Base-by-base conservation (phyloP, 2,113 vertebrate species). In the Dolichallabes microphthalmus region DNA sequence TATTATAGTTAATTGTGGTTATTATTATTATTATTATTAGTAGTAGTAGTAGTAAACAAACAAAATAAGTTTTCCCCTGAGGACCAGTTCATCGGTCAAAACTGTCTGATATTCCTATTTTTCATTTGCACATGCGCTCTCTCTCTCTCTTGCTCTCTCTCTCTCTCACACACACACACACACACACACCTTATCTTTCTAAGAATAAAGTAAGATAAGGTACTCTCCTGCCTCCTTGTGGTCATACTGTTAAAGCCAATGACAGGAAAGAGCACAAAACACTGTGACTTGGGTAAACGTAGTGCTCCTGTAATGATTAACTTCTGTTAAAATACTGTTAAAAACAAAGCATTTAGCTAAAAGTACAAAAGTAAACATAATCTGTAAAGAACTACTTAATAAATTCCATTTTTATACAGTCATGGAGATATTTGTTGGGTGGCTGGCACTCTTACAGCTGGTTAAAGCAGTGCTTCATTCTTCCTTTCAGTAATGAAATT, bases 181-280 rank as follows among this genome's bases (percentile, higher is more conserved):
- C 32, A 73, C 27, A 30, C 63, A 52, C 63, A 22, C 64, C 84
- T 32, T 53, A 20, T 22, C 19, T 5, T 27, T 64, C 25, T 53
- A 66, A 25, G 17, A 78, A n/a, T 8, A 60, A 75, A 12, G 32
- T 30, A 30, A 27, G 12, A 20, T 3, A 69, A 71, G 13, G 68
- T 39, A 75, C 84, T 87, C 55, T 84, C 11, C 39, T 53, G 79
- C 85, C 85, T 17, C 57, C 82, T 78, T 73, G 85, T 64, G 87
- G 76, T 17, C 27, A 80, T 63, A 50, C 17, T 25, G 11, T 80
- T 10, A 73, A 50, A n/a, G 71, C 4, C 35, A 73, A 4, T 71
- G 66, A 35, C 66, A 35, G 30, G 32, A 39, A 69, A 68, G 14
- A 27, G 20, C 13, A 9, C 6, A 35, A 71, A 73, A 45, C 35